A percentile compares a stretch with the other conserved stretches of the same genome.
These are phyloP conservation scores for Bruchidius siliquastri DNA, from an alignment of 2,888 invertebrate genomes.

Conservation along the genomic window DNA sequence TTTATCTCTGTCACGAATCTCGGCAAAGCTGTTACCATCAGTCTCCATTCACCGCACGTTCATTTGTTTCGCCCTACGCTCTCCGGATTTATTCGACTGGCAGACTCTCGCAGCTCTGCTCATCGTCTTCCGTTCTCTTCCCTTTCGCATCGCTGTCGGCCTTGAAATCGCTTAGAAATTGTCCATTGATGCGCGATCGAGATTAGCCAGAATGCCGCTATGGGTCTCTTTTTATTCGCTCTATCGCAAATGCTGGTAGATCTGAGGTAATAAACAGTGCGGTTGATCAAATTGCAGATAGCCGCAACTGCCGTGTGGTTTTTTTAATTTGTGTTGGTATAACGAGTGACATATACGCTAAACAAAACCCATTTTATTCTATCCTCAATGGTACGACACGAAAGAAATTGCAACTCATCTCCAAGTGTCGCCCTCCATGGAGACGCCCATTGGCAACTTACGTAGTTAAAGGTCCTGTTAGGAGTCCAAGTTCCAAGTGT, in stretches of 20 bases:
- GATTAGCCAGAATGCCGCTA: background rate
- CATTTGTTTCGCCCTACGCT: background rate
- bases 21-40: conserved; percentile 2
- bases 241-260: background rate
- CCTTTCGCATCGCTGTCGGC: background rate
- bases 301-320: background rate
- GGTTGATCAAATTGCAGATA: background rate
- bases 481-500: no score
- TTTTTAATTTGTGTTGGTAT: no score
- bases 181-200: background rate
- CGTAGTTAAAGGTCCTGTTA: no score
- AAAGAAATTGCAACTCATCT: no score
- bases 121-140: background rate
- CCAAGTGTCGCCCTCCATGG: no score
- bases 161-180: background rate
- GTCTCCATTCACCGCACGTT: conserved; percentile 3
- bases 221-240: background rate
- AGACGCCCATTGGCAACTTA: no score
- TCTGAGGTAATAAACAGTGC: background rate
- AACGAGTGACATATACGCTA: no score
- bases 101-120: background rate
- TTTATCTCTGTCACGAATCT: conserved; percentile 4
- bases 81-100: background rate
- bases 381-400: no score
- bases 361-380: no score